Conservation (phyloP, 2,113 vertebrate species). For the Oostethus manadensis region DNA sequence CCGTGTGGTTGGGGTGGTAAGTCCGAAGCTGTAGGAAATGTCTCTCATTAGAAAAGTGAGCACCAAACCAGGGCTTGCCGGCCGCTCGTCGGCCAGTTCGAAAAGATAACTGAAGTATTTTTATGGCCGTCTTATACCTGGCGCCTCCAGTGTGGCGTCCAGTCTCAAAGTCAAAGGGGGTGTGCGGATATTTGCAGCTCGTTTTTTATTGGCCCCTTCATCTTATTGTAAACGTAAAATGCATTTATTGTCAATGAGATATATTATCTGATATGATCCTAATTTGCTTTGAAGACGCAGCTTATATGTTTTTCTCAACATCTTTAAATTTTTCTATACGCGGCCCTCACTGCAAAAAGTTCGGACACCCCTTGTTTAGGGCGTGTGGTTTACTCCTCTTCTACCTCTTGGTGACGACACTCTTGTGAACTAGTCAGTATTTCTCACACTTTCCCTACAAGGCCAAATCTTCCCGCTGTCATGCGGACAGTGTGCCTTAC, state of each 20-base stretch:
- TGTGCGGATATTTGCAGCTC: no score
- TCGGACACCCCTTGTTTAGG: no score
- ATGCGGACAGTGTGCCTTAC: slow-evolving; percentile 52
- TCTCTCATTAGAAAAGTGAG: neutral
- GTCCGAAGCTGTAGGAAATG: slow-evolving; percentile 6
- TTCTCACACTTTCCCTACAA: neutral
- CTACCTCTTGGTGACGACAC: slow-evolving; percentile 53
- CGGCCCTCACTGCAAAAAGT: no score
- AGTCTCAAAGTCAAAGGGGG: no score
- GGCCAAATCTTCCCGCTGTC: slow-evolving; percentile 34
- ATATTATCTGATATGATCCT: no score
- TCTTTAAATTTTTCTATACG: no score
- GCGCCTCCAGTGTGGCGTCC: neutral
- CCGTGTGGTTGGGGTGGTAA: neutral
- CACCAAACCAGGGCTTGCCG: neutral
- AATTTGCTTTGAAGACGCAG: no score
- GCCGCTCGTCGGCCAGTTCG: neutral
- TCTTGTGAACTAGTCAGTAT: slow-evolving; percentile 12
- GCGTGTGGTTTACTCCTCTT: slow-evolving; percentile 34
- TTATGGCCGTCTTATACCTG: neutral
- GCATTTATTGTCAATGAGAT: no score
- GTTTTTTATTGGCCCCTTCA: no score
- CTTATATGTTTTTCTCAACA: no score
- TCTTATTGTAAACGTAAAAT: no score
- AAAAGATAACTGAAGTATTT: neutral